phyloP scores from a whole-genome alignment of 2,113 vertebrate species.

The Charina bottae region DNA sequence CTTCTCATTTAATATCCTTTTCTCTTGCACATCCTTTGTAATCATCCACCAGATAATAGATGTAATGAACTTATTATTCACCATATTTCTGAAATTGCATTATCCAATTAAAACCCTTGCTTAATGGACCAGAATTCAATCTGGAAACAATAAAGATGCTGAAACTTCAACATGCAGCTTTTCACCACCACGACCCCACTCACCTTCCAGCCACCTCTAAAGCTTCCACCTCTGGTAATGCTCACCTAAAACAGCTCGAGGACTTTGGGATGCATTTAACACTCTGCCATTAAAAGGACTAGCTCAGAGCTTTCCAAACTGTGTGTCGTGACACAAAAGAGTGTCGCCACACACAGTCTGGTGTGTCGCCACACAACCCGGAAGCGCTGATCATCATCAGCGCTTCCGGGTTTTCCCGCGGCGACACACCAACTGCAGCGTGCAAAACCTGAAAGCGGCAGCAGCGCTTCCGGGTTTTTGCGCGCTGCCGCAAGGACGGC shows the following conservation, averaged over 20 bases:
- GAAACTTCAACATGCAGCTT: not conserved
- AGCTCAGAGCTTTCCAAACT: too few relatives aligned
- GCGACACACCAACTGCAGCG: too few relatives aligned
- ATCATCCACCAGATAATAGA: conserved; percentile 3
- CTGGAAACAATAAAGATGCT: conserved; percentile 10
- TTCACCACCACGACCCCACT: not conserved
- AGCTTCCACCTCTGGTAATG: not conserved
- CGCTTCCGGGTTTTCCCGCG: too few relatives aligned
- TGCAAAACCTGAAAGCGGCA: too few relatives aligned
- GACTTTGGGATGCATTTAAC: not conserved
- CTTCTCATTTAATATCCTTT: conserved; percentile 17
- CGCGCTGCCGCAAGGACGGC: too few relatives aligned
- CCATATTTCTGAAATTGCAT: conserved; percentile 4
- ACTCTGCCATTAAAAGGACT: not conserved
- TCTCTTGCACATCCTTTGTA: not conserved
- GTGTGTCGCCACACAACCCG: too few relatives aligned
- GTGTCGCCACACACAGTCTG: too few relatives aligned
- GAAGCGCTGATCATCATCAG: too few relatives aligned
- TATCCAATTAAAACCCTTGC: conserved; percentile 44
- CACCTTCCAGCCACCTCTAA: not conserved
- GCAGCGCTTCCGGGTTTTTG: too few relatives aligned
- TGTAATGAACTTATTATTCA: conserved; percentile 18
- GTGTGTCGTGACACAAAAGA: too few relatives aligned
- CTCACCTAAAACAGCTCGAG: not conserved
- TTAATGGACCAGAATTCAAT: conserved; percentile 40